These are phyloP conservation scores for Drosophila lowei DNA, from an alignment of 1,140 invertebrate genomes.

Conservation along the genomic window DNA sequence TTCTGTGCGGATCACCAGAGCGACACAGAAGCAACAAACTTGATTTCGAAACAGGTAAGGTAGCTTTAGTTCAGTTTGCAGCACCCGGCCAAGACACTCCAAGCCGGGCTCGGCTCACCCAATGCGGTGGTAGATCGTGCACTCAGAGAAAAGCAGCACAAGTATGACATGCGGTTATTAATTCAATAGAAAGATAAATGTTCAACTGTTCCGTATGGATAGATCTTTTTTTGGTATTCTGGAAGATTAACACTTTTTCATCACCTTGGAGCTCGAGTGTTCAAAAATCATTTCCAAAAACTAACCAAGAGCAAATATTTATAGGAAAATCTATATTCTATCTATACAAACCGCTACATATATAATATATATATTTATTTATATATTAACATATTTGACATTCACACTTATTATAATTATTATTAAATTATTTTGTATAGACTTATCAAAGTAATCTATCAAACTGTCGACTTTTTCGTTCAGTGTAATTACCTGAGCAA, in stretches of 20 bases:
- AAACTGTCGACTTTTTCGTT: neutral
- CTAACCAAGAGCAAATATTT: too few relatives aligned
- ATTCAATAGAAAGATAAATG: too few relatives aligned
- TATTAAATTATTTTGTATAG: neutral
- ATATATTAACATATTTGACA: too few relatives aligned
- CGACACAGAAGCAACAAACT: slow-evolving; percentile 80
- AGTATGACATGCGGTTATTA: neutral
- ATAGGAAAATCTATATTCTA: too few relatives aligned
- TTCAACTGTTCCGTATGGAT: too few relatives aligned
- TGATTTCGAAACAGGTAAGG: slow-evolving; percentile 80
- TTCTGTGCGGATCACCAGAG: slow-evolving; percentile 79
- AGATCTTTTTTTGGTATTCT: too few relatives aligned
- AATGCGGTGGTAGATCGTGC: slow-evolving; percentile 56
- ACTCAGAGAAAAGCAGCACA: slow-evolving; percentile 28
- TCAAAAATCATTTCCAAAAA: too few relatives aligned
- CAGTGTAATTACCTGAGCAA: slow-evolving; percentile 49
- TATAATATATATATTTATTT: too few relatives aligned
- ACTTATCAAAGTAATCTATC: neutral
- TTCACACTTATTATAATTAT: neutral
- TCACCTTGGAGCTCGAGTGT: too few relatives aligned
- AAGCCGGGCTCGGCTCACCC: slow-evolving; percentile 47
- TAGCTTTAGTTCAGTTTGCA: slow-evolving; percentile 76
- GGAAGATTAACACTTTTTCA: too few relatives aligned
- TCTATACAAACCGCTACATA: too few relatives aligned
- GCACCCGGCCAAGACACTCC: slow-evolving; percentile 29